Conservation (phyloP, 2,797 vertebrate genomes). For the Lophius americanus region DNA sequence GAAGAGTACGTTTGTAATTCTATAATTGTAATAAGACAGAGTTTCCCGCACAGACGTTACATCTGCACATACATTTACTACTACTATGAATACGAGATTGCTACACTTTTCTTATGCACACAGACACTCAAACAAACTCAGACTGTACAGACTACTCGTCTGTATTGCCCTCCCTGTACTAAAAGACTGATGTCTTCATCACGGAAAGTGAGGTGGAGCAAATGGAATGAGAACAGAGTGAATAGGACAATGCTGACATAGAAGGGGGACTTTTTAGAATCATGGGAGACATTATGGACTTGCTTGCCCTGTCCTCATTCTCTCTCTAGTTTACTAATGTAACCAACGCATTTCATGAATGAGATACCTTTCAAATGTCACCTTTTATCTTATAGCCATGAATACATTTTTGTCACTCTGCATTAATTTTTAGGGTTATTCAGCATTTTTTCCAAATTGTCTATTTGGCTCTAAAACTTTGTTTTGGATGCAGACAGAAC, state of each 20-base stretch:
- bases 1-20: too few species aligned
- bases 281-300: constrained; percentile 74
- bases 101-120: constrained; percentile 17
- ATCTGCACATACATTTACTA: constrained; percentile 10
- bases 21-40: background rate
- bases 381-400: constrained; percentile 71
- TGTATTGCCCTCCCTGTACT: constrained; percentile 24
- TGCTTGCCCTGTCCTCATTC: constrained; percentile 32
- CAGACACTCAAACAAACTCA: background rate
- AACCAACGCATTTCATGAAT: constrained; percentile 74
- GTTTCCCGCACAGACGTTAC: constrained; percentile 6
- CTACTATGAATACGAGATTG: constrained; percentile 10
- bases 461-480: too few species aligned
- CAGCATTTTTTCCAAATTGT: constrained; percentile 37
- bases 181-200: constrained; percentile 72
- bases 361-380: constrained; percentile 77
- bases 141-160: constrained; percentile 13
- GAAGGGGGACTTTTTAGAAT: constrained; percentile 71
- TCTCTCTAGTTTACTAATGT: constrained; percentile 55
- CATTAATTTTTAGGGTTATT: constrained; percentile 49
- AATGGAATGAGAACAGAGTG: constrained; percentile 73
- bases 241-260: constrained; percentile 74
- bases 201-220: constrained; percentile 56
- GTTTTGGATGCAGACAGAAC: too few species aligned
- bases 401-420: constrained; percentile 56